phyloP scores from a whole-genome alignment of 2,888 invertebrate genomes.

The Hofmannophila pseudospretella region DNA sequence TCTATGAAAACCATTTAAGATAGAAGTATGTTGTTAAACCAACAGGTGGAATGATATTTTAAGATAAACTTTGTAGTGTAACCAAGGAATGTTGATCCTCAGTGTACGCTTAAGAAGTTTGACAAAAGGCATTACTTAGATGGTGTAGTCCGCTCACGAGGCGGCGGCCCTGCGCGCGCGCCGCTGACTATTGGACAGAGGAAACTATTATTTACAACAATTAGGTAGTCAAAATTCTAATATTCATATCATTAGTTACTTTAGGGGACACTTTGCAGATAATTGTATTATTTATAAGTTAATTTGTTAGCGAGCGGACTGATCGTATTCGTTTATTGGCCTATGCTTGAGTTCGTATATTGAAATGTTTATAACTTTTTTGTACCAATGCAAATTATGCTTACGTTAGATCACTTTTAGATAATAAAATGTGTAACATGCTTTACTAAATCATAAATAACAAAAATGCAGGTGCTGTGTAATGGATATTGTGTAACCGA shows the following conservation, averaged over 20 bases:
- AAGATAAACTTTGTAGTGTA: conserved; percentile 47
- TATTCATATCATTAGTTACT: conserved; percentile 77
- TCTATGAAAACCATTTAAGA: conserved; percentile 36
- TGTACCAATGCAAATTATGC: conserved; percentile 23
- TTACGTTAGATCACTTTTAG: conserved; percentile 37
- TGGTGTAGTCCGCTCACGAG: conserved; percentile 31
- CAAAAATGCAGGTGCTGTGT: conserved; percentile 57
- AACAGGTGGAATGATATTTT: conserved; percentile 39
- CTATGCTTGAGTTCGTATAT: conserved; percentile 51
- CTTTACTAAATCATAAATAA: conserved; percentile 59
- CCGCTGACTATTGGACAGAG: conserved; percentile 33
- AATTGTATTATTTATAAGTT: conserved; percentile 45
- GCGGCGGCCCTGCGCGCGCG: conserved; percentile 33
- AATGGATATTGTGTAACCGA: conserved; percentile 41
- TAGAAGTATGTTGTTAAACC: conserved; percentile 30
- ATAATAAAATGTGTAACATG: conserved; percentile 47
- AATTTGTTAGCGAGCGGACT: conserved; percentile 48
- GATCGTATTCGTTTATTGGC: conserved; percentile 54
- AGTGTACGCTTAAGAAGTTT: conserved; percentile 46
- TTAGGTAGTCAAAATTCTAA: conserved; percentile 75
- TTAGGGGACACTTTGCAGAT: conserved; percentile 62
- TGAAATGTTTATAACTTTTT: conserved; percentile 33
- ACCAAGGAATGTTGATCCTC: conserved; percentile 36
- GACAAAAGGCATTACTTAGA: conserved; percentile 39
- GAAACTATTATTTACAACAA: conserved; percentile 49